phyloP scores from a whole-genome alignment of 2,113 vertebrate species.

The Anser brachyrhynchus region DNA sequence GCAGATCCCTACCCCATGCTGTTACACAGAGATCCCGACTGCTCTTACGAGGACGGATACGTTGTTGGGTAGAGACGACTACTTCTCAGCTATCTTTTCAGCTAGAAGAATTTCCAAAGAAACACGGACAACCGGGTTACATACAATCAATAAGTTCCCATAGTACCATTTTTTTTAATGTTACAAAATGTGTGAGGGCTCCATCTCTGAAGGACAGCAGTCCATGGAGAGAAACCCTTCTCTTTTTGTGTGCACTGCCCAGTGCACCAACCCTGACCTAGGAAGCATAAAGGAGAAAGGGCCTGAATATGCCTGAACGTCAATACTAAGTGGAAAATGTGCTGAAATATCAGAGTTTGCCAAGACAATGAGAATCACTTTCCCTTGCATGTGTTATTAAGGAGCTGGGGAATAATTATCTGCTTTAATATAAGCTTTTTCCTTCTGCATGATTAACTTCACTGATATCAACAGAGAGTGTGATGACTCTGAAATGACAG shows the following conservation, averaged over 20 bases:
- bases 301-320: not conserved
- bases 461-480: conserved; percentile 48
- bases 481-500: conserved; percentile 57
- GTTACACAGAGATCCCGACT: not conserved
- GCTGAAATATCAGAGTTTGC: not conserved
- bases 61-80: not conserved
- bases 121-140: not conserved
- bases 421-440: conserved; percentile 46
- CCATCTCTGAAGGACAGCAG: not conserved
- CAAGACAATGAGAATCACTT: conserved; percentile 47
- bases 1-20: not conserved
- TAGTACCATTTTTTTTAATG: not conserved
- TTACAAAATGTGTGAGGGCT: not conserved
- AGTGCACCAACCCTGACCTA: not conserved
- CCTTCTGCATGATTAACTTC: conserved; percentile 58
- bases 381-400: conserved; percentile 36
- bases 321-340: not conserved
- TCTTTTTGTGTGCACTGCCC: not conserved
- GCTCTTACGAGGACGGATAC: not conserved
- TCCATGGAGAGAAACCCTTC: not conserved
- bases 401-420: conserved; percentile 53
- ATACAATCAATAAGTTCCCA: not conserved
- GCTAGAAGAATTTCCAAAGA: not conserved
- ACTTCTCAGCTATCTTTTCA: not conserved
- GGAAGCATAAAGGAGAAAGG: not conserved